These are phyloP conservation scores for Taurulus bubalis DNA, from an alignment of 2,113 vertebrate species.

Conservation along the genomic window DNA sequence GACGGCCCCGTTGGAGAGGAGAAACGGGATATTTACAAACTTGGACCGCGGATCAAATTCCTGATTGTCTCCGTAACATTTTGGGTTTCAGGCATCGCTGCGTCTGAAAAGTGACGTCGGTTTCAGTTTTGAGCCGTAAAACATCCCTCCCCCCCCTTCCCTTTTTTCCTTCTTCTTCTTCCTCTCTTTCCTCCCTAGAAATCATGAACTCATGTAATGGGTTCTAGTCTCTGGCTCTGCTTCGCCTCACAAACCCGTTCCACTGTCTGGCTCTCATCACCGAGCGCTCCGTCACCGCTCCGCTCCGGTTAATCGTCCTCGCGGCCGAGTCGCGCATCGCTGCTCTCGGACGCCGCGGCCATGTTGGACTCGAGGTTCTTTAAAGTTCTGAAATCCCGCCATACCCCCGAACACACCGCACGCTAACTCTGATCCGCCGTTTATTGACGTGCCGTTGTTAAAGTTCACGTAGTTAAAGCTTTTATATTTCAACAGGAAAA, in stretches of 20 bases:
- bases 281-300: constrained; percentile 52
- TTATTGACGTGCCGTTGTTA: constrained; percentile 31
- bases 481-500: constrained; percentile 37
- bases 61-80: constrained; percentile 57
- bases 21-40: not conserved
- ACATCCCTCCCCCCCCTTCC: constrained; percentile 1
- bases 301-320: constrained; percentile 61
- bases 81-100: constrained; percentile 54
- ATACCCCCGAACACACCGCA: constrained; percentile 36
- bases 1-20: not conserved
- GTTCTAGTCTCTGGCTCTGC: constrained; percentile 67
- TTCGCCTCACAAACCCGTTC: constrained; percentile 62
- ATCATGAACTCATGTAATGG: constrained; percentile 61
- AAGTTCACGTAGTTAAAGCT: constrained; percentile 27
- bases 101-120: constrained; percentile 56
- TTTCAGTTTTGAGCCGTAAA: constrained; percentile 45
- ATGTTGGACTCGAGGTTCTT: constrained; percentile 10
- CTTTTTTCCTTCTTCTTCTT: not conserved
- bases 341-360: constrained; percentile 44
- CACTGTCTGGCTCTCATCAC: constrained; percentile 70
- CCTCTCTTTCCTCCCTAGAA: constrained; percentile 37
- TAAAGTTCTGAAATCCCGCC: no score
- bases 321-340: constrained; percentile 34
- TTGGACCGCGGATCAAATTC: constrained; percentile 55
- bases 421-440: constrained; percentile 14